phyloP scores from a whole-genome alignment of 2,797 vertebrate genomes.

The Heteromormyrus szaboi region DNA sequence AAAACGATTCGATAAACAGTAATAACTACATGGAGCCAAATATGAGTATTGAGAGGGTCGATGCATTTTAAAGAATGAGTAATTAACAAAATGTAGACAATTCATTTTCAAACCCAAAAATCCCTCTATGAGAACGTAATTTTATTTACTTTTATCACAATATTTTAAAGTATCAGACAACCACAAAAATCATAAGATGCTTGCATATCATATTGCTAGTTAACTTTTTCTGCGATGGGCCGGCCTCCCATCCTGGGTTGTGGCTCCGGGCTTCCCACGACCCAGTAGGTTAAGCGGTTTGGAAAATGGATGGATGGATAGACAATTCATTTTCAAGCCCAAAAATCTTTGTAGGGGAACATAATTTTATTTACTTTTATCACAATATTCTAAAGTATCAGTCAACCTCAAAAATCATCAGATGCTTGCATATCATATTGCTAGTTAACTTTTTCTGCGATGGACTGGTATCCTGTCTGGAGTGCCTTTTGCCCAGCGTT shows the following conservation, averaged over 20 bases:
- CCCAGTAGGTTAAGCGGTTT: no score
- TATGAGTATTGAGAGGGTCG: neutral
- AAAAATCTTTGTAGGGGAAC: neutral
- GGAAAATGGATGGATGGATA: neutral
- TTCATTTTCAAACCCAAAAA: neutral
- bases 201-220: neutral
- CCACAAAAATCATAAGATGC: neutral
- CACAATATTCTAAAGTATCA: neutral
- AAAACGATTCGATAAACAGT: neutral
- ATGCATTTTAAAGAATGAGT: neutral
- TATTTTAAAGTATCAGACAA: neutral
- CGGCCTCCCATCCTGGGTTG: no score
- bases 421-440: neutral
- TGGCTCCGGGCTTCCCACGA: no score
- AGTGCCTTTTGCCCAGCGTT: neutral
- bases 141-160: neutral
- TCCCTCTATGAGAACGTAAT: neutral
- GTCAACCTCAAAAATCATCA: neutral
- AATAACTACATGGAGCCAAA: conserved; percentile 2
- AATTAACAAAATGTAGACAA: neutral
- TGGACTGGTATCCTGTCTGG: neutral
- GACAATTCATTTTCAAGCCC: neutral
- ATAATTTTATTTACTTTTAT: neutral
- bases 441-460: neutral
- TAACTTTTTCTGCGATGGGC: neutral